Evolutionary conservation across 2,888 invertebrate genomes (phyloP).

Genomic region (Aporophyla lueneburgensis): DNA sequence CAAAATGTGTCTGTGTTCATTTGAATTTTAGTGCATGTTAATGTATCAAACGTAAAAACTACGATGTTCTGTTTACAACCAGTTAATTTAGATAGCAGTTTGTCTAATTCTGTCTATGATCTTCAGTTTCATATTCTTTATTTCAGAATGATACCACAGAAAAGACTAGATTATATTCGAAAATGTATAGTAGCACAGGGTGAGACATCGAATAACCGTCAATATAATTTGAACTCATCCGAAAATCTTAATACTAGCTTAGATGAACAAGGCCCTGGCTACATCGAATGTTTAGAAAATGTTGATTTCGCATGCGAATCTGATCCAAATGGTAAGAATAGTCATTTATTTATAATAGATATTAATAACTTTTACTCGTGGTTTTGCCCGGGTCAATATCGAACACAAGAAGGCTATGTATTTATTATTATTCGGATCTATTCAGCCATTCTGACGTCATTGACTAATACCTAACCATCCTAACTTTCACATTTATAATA

Average conservation of each 20-base stretch:
- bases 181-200: conserved; percentile 11
- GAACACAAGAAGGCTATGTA: neutral
- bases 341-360: neutral
- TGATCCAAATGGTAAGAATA: conserved; percentile 1
- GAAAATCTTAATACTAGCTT: conserved; percentile 29
- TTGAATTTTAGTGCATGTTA: conserved; percentile 25
- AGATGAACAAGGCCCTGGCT: conserved; percentile 39
- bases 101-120: conserved; percentile 14
- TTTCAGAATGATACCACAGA: conserved; percentile 31
- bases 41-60: conserved; percentile 29
- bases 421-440: conserved; percentile 1
- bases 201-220: conserved; percentile 14
- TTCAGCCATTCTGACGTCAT: neutral
- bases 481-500: too few species aligned
- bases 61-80: conserved; percentile 16
- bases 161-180: conserved; percentile 18
- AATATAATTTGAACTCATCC: conserved; percentile 20
- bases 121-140: conserved; percentile 27
- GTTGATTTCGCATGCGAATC: conserved; percentile 24
- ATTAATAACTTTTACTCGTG: neutral
- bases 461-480: neutral
- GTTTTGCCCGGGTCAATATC: neutral
- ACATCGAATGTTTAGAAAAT: conserved; percentile 37
- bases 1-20: conserved; percentile 37
- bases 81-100: conserved; percentile 23